Conservation (phyloP, 1,140 invertebrate species). For the Dinothrombium tinctorium region DNA sequence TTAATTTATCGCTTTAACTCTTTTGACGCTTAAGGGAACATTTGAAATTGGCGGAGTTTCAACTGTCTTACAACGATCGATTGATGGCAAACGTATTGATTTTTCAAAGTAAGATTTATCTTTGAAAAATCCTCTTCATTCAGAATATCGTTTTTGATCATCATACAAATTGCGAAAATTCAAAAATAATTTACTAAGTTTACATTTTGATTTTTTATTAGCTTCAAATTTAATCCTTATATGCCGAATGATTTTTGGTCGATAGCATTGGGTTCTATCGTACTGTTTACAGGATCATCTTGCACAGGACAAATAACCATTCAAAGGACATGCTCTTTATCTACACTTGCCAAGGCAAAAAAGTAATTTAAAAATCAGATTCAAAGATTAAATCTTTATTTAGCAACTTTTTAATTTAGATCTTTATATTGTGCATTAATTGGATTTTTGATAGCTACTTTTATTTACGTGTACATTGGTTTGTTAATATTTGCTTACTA, state of each 20-base stretch:
- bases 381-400: not conserved
- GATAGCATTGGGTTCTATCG: not conserved
- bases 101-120: conserved; percentile 36
- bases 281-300: conserved; percentile 9
- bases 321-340: conserved; percentile 11
- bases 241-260: conserved; percentile 11
- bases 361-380: not conserved
- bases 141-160: too few species aligned
- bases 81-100: conserved; percentile 34
- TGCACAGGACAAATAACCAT: conserved; percentile 12
- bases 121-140: not conserved
- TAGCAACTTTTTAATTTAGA: not conserved
- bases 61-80: conserved; percentile 38
- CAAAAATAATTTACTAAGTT: too few species aligned
- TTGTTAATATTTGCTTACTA: conserved; percentile 20
- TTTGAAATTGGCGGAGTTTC: conserved; percentile 34
- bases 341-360: conserved; percentile 10
- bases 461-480: conserved; percentile 14
- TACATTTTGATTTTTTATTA: not conserved
- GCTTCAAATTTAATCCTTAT: conserved; percentile 8
- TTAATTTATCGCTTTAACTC: not conserved
- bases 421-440: conserved; percentile 7
- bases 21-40: not conserved
- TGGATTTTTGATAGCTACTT: conserved; percentile 1
- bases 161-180: too few species aligned